Evolutionary conservation across 1,140 invertebrate genomes (phyloP), one percentile per base, ranked within the genome.

Genomic region (Cydia amplana): DNA sequence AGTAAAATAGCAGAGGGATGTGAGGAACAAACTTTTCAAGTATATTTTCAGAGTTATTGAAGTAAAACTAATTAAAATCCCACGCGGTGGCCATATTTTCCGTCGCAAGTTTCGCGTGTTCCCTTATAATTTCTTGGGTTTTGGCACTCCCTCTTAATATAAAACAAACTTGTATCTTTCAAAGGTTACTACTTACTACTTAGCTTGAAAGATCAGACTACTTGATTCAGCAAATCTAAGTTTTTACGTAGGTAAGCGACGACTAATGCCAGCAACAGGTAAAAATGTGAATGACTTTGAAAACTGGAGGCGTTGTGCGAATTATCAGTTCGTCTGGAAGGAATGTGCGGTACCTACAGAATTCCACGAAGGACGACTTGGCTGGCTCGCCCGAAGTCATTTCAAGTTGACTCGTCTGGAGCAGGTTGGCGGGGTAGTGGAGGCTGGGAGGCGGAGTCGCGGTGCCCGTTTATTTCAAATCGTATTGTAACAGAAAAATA

Each of bases 361-460:
- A 91, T 92, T 92, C 90, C 86, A 85, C 83, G 90, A 92, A 92
- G 89, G 90, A 86, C 83, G 82, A 82, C 80, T 82, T 85, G 84
- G 36, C 25, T 51, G 46, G 43, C 43, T 20, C 70, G n/a, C 18
- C 43, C 72, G 72, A 77, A 79, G 85, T 87, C 82, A 84, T 79
- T 85, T 89, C 85, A 88, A 87, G 74, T 70, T 65, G 25, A 36
- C 84, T 87, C 79, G 55, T 77, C 76, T 82, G 78, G 82, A 87
- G 81, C 83, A 83, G 79, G 80, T 85, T 70, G 72, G 28, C 28
- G 10, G 18, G 46, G 12, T 40, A 40, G 63, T 65, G 63, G 23
- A 65, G 20, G n/a, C 65, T n/a, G 6, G 65, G n/a, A 7, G n/a
- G 65, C 18, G 65, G n/a, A 18, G 65, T 20, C 7, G 36, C 14